Base-by-base conservation (phyloP, 2,113 vertebrate genomes). In the Alligator sinensis region DNA sequence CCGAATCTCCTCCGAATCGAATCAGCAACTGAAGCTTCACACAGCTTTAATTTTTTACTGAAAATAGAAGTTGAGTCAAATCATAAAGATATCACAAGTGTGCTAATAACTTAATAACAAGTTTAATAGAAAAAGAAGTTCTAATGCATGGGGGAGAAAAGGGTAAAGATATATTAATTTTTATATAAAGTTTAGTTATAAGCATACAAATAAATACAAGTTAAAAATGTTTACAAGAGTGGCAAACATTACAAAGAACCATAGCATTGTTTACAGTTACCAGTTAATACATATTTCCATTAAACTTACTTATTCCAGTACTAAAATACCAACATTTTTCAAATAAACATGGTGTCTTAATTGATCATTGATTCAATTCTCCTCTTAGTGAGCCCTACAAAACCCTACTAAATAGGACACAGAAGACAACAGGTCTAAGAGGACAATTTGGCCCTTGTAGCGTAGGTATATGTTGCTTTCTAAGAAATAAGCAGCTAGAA, bases 401-500 rank as follows among this genome's bases (percentile, higher is more conserved):
- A 83, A 28, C 6, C 34, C 9, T 12, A 21, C 7, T 15, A 24
- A 77, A 5, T 9, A 2, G 34, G 70, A 18, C 11, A 15, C 0
- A 58, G 74, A 27, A 47, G 70, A 4, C 2, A 82, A 61, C 59
- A 47, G 47, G 47, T 9, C 88, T 9, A 1, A 2, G 63, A 11
- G 25, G 86, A 84, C 61, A 84, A 62, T 55, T 80, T 75, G 82
- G 28, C 54, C 22, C 54, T 0, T 2, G 11, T 1, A 77, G 21
- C 10, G 24, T 13, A 15, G 57, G 58, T 4, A 77, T 1, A 61
- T 10, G 17, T 3, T 84, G 62, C 75, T 72, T 89, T 80, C 72
- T 76, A 82, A 91, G 66, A 34, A 90, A 55, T 9, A 58, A 84
- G 62, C 10, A 72, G 21, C 77, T 4, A 62, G 21, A 88, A 9